Evolutionary conservation across 2,888 invertebrate genomes (phyloP).

Genomic region (Dastarcus helophoroides): DNA sequence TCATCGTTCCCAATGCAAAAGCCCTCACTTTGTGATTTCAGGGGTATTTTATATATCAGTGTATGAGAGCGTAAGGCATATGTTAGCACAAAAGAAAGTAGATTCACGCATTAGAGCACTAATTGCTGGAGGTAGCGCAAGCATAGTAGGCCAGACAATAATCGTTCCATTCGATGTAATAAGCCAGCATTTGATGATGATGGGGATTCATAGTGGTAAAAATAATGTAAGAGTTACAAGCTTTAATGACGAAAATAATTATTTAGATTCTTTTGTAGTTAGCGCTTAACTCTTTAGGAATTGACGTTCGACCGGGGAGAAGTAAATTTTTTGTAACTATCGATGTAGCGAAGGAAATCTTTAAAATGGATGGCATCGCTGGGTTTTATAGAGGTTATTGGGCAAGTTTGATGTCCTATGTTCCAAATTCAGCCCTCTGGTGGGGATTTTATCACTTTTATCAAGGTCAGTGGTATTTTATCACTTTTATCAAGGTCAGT

Average conservation of each 20-base stretch:
- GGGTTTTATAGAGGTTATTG: conserved; percentile 93
- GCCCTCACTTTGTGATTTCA: too few species aligned
- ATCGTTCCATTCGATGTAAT: conserved; percentile 95
- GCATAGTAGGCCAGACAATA: conserved; percentile 86
- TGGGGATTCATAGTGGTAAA: conserved; percentile 44
- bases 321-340: conserved; percentile 57
- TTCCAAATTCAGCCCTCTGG: conserved; percentile 96
- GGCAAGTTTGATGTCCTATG: conserved; percentile 85
- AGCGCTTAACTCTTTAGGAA: conserved; percentile 61
- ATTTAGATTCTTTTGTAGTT: conserved; percentile 14
- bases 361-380: conserved; percentile 65
- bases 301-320: conserved; percentile 49
- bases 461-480: conserved; percentile 56
- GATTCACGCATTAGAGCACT: conserved; percentile 64
- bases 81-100: conserved; percentile 55
- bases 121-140: conserved; percentile 82
- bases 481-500: too few species aligned
- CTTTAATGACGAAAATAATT: conserved; percentile 10
- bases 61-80: conserved; percentile 81
- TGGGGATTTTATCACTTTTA: conserved; percentile 92
- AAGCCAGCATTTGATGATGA: conserved; percentile 93
- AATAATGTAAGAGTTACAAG: conserved; percentile 21
- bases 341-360: conserved; percentile 67
- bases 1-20: background rate
- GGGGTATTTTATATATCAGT: conserved; percentile 89